These are phyloP conservation scores for Hyperoplus lanceolatus DNA, from an alignment of 2,797 vertebrate genomes.

Conservation along the genomic window DNA sequence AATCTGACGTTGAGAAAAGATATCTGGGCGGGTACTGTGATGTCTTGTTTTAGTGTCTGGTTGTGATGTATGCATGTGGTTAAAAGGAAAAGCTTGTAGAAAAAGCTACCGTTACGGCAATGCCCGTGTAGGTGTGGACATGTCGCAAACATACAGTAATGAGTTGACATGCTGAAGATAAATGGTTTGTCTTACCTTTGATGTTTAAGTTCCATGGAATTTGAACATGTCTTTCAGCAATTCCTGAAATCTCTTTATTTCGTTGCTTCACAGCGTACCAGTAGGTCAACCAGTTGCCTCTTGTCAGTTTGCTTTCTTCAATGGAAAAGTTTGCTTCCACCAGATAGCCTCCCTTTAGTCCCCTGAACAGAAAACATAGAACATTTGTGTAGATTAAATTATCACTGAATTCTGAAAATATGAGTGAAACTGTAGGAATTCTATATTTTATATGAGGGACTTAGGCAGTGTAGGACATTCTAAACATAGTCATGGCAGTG, in stretches of 20 bases:
- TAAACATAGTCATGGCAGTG: neutral
- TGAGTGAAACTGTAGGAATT: too few relatives aligned
- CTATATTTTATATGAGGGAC: too few relatives aligned
- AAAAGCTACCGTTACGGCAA: too few relatives aligned
- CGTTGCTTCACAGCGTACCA: constrained; percentile 56
- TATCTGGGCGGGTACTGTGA: too few relatives aligned
- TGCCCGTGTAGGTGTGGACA: too few relatives aligned
- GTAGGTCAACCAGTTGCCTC: fast-evolving
- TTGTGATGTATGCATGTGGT: too few relatives aligned
- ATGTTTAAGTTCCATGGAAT: neutral
- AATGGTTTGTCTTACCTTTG: constrained; percentile 61
- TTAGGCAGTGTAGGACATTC: neutral
- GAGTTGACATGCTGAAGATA: fast-evolving
- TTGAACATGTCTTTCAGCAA: fast-evolving
- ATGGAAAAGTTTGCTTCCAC: constrained; percentile 70
- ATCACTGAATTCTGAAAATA: neutral
- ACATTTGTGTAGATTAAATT: neutral
- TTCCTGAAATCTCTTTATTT: fast-evolving
- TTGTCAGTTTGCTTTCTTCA: fast-evolving
- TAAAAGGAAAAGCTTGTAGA: too few relatives aligned
- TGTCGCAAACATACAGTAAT: neutral
- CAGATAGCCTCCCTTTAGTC: constrained; percentile 40
- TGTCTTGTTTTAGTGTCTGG: too few relatives aligned
- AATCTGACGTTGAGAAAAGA: too few relatives aligned
- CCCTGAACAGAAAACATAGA: constrained; percentile 48